Base-by-base conservation (phyloP, 2,888 invertebrate genomes). In the Agrypnus murinus region DNA sequence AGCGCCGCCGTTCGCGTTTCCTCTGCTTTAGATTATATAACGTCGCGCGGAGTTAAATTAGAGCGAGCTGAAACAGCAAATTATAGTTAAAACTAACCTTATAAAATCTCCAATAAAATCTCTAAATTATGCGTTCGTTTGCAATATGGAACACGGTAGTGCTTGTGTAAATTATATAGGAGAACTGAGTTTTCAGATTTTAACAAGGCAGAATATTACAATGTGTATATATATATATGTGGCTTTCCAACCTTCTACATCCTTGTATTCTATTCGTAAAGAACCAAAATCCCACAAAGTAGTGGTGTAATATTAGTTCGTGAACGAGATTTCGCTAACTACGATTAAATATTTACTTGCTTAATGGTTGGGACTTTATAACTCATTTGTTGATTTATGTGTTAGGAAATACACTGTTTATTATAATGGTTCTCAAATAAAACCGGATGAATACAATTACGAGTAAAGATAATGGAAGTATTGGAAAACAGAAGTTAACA, bases 131-230 rank as follows among this genome's bases (percentile, higher is more conserved):
- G 48, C 36, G 55, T 17, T 36, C 53, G 53, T 17, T 53, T 48
- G 48, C 48, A 19, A 31, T 48, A 48, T 32, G 58, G 38, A 53
- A 17, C 60, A 59, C 59, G 60, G 36, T 38, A 59, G 36, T n/a
- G 46, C 45, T 50, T 25, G 50, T 45, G 25, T 48, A 59, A 67
- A 67, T 67, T 67, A 60, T 36, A 60, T 60, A 15, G 36, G 55
- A 36, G 14, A 12, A 9, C 14, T 43, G 43, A 43, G 43, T 17
- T 62, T 60, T 32, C 25, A 45, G 34, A 60, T 50, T 50, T 62
- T 62, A 62, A 67, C 67, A 62, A 66, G 60, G 60, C 60, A 53
- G 60, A 60, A 67, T 67, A 67, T 60, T 67, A 67, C 60, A 60
- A 17, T 60, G 40, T 67, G 15, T 58, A 48, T 17, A 25, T 25